Base-by-base conservation (phyloP, 2,113 vertebrate species). In the Microcebus lehilahytsara region DNA sequence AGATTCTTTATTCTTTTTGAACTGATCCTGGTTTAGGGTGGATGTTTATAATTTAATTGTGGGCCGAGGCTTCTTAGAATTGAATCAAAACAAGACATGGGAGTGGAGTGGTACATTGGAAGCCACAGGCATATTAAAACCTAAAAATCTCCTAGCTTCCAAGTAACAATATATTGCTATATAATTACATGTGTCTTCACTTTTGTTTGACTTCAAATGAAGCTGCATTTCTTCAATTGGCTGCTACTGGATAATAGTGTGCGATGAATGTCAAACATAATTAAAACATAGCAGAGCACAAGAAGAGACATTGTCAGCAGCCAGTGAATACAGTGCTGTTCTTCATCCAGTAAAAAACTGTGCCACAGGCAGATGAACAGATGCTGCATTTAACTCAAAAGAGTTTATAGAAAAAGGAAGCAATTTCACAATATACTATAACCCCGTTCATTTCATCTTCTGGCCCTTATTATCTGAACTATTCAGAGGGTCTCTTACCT, bases 211-310 rank as follows among this genome's bases (percentile, higher is more conserved):
- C 79, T 98, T 96, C 87, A 85, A 92, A 66, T 95, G 93, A 97
- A 97, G 86, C 91, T 87, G 66, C 62, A 84, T 91, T 80, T 96
- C 96, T 89, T 95, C 93, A 95, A 93, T 89, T 90, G 91, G 60
- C 88, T 97, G 96, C 92, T 90, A 87, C 93, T 67, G 94, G 96
- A 96, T 97, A 97, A 97, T 90, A 96, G 96, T 69, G 80, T 79
- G 95, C 3, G n/a, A 81, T 96, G 96, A 97, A 96, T 94, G 95
- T 97, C 96, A 96, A 97, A 80, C 56, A 69, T 97, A 97, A 98
- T 97, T 97, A 97, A 97, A 97, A 97, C 94, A 94, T 81, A 96
- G 90, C 92, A 37, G 71, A 96, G 96, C 71, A 81, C 95, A 94
- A 92, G 96, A 91, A 95, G 81, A 95, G 96, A 94, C 87, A 88